Percentiles rank a stretch among this genome's conserved stretches.
Evolutionary conservation across 2,888 invertebrate species (phyloP).

Genomic region (Phortica okadai): DNA sequence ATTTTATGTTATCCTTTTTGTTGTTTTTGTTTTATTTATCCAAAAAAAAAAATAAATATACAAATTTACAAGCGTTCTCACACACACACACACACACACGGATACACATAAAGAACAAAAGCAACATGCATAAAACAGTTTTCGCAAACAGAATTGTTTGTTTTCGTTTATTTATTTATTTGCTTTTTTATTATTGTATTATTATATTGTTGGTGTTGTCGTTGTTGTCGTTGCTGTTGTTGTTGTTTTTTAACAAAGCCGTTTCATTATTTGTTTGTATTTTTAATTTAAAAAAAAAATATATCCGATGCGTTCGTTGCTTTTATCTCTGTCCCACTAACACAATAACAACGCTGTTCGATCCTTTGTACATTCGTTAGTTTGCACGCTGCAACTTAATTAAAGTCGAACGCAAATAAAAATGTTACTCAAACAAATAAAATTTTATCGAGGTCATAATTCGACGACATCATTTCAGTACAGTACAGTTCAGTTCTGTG

Average conservation of each 20-base stretch:
- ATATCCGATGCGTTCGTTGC: not conserved
- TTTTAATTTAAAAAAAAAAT: not conserved
- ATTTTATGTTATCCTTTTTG: no score
- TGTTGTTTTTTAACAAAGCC: not conserved
- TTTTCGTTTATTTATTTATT: not conserved
- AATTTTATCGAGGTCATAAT: slow-evolving; percentile 20
- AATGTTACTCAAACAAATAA: slow-evolving; percentile 19
- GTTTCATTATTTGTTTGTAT: not conserved
- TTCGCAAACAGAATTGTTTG: not conserved
- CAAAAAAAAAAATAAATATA: not conserved
- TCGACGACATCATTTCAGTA: not conserved
- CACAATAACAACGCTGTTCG: not conserved
- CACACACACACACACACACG: slow-evolving; percentile 2
- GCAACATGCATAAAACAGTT: slow-evolving; percentile 9
- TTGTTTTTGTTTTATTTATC: no score
- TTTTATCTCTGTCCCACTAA: not conserved
- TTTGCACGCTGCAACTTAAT: not conserved
- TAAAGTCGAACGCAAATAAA: slow-evolving; percentile 1
- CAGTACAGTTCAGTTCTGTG: not conserved
- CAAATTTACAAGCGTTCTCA: not conserved
- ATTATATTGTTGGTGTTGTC: not conserved
- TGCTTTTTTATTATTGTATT: not conserved
- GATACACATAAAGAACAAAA: not conserved
- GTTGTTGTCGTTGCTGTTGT: not conserved
- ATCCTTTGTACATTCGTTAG: not conserved